phyloP scores from a whole-genome alignment of 2,113 vertebrate species.

The Rhea americana region DNA sequence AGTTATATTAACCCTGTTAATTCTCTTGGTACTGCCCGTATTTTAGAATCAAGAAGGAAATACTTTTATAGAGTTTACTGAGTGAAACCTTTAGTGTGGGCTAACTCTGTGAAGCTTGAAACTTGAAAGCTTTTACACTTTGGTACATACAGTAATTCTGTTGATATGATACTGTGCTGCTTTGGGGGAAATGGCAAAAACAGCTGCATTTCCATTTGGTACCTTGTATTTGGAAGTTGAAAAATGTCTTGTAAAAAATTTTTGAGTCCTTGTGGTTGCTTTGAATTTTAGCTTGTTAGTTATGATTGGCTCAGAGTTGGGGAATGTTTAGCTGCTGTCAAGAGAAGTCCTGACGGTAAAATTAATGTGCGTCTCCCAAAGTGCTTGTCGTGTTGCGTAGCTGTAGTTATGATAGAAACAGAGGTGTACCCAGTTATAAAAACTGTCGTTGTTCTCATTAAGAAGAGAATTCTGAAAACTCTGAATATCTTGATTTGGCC shows the following conservation, averaged over 20 bases:
- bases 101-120: not conserved
- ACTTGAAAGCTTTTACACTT: not conserved
- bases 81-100: not conserved
- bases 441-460: not conserved
- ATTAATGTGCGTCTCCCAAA: constrained; percentile 19
- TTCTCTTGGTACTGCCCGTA: not conserved
- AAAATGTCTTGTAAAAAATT: not conserved
- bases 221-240: not conserved
- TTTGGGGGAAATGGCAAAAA: not conserved
- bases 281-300: constrained; percentile 16
- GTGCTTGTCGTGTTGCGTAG: constrained; percentile 34
- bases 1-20: rapidly evolving
- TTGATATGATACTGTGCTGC: not conserved
- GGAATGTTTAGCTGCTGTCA: constrained; percentile 30
- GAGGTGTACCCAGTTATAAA: not conserved
- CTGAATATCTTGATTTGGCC: not conserved
- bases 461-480: not conserved
- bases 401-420: not conserved
- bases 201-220: rapidly evolving
- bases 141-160: not conserved
- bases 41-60: not conserved
- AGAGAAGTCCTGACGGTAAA: constrained; percentile 44
- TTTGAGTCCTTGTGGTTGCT: not conserved
- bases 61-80: not conserved
- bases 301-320: not conserved